A percentile compares a stretch with the other conserved stretches of the same genome.
phyloP scores from a whole-genome alignment of 1,140 invertebrate species.

The Brachionus calyciflorus region DNA sequence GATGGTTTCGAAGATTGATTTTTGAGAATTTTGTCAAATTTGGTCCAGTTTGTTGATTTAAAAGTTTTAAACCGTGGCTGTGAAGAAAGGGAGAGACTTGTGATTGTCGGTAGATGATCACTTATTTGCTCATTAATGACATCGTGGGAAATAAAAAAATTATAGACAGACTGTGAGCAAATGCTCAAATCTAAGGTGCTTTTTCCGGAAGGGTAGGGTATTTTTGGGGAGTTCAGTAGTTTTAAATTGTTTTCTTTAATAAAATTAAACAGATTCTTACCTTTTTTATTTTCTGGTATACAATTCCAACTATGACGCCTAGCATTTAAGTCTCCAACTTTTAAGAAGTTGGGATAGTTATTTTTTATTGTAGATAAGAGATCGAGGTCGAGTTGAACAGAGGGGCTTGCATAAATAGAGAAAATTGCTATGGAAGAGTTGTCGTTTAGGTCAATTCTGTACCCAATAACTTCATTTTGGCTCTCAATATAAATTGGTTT shows the following conservation, averaged over 20 bases:
- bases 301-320: not conserved
- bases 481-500: not conserved
- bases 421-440: not conserved
- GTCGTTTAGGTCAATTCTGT: not conserved
- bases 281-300: not conserved
- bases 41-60: not conserved
- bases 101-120: not conserved
- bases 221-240: not conserved
- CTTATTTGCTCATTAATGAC: not conserved
- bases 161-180: not conserved
- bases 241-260: not conserved
- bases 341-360: not conserved
- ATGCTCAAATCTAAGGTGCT: not conserved
- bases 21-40: not conserved
- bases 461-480: not conserved
- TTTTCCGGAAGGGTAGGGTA: not conserved
- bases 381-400: not conserved
- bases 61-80: not conserved
- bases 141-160: not conserved
- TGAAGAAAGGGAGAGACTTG: not conserved
- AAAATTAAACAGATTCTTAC: not conserved
- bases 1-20: not conserved
- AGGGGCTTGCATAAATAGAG: not conserved
- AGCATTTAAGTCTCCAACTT: not conserved
- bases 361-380: not conserved